Percentiles rank a stretch among this genome's conserved stretches.
These are phyloP conservation scores for Scaptomyza hsui DNA, from an alignment of 1,140 invertebrate genomes.

Conservation along the genomic window DNA sequence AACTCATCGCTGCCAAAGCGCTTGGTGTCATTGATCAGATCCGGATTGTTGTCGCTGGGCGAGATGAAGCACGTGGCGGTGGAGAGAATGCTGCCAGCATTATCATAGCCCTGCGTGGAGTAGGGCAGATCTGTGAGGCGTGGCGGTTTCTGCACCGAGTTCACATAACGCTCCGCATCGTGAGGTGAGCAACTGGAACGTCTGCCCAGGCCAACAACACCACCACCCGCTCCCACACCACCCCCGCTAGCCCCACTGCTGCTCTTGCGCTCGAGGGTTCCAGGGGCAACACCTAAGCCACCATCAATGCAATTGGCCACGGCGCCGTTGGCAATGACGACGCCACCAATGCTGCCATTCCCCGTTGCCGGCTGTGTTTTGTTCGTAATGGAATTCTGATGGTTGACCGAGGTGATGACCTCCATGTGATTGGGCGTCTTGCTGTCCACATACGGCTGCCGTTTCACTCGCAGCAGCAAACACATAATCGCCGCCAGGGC, in stretches of 20 bases:
- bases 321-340: conserved; percentile 76
- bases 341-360: conserved; percentile 84
- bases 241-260: conserved; percentile 29
- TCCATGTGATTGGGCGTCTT: conserved; percentile 90
- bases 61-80: conserved; percentile 87
- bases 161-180: conserved; percentile 86
- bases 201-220: neutral
- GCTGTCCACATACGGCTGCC: conserved; percentile 89
- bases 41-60: conserved; percentile 91
- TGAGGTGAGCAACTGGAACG: conserved; percentile 23
- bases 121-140: conserved; percentile 87
- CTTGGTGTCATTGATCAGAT: conserved; percentile 92
- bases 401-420: conserved; percentile 87
- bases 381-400: conserved; percentile 84
- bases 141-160: conserved; percentile 89
- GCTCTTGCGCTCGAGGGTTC: conserved; percentile 71
- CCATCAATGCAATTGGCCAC: conserved; percentile 72
- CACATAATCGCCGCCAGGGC: conserved; percentile 90
- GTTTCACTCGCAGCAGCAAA: conserved; percentile 88
- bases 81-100: conserved; percentile 86
- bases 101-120: conserved; percentile 87
- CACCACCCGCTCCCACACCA: neutral
- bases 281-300: conserved; percentile 12
- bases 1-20: conserved; percentile 85
- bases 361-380: conserved; percentile 84